Percentiles rank a stretch among this genome's conserved stretches.
Evolutionary conservation across 1,140 invertebrate genomes (phyloP).

Genomic region (Temnothorax curvispinosus): DNA sequence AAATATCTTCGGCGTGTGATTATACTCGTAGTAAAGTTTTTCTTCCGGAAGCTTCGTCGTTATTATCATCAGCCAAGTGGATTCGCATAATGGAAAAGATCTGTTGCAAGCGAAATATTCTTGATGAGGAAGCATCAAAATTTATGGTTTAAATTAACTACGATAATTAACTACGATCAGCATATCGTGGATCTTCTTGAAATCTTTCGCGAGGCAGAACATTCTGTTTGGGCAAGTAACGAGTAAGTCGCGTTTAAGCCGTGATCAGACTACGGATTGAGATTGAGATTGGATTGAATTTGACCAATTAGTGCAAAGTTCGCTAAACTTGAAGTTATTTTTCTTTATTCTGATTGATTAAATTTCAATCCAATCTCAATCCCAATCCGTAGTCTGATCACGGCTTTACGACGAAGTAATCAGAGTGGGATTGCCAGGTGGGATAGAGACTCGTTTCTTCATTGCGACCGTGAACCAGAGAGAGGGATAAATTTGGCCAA

Average conservation of each 20-base stretch:
- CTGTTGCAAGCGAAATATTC: constrained; percentile 66
- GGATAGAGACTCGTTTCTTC: constrained; percentile 89
- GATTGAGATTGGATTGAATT: too few relatives aligned
- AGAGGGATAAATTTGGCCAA: constrained; percentile 93
- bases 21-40: constrained; percentile 69
- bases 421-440: constrained; percentile 90
- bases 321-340: too few relatives aligned
- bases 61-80: constrained; percentile 93
- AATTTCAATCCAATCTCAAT: too few relatives aligned
- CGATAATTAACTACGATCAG: constrained; percentile 93
- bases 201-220: constrained; percentile 92
- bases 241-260: constrained; percentile 78
- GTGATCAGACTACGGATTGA: too few relatives aligned
- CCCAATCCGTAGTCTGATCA: too few relatives aligned
- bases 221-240: constrained; percentile 85
- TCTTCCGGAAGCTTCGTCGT: constrained; percentile 88
- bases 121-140: constrained; percentile 88
- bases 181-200: constrained; percentile 92
- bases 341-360: too few relatives aligned
- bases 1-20: neutral
- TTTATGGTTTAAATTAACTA: constrained; percentile 87
- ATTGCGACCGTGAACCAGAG: constrained; percentile 86
- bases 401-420: constrained; percentile 90
- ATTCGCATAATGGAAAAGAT: constrained; percentile 79
- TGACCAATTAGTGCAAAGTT: too few relatives aligned